Percentiles rank a stretch among this genome's conserved stretches.
phyloP scores from a whole-genome alignment of 1,140 invertebrate genomes.

The Lepidotrigona ventralis region DNA sequence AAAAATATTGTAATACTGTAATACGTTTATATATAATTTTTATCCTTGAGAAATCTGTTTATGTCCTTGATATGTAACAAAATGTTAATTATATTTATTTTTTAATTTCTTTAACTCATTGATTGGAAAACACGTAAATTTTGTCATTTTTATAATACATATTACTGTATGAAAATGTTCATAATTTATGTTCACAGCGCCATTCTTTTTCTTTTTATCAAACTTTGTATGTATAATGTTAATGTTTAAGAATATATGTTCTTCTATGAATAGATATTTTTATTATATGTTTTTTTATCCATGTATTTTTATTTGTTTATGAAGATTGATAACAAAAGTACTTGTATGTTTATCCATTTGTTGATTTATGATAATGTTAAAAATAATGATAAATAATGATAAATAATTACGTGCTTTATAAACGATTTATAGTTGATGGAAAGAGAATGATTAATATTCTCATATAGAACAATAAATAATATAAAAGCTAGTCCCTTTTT shows the following conservation, averaged over 20 bases:
- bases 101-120: neutral
- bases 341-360: slow-evolving; percentile 17
- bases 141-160: slow-evolving; percentile 6
- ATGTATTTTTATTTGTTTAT: slow-evolving; percentile 25
- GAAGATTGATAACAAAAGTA: slow-evolving; percentile 10
- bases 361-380: slow-evolving; percentile 17
- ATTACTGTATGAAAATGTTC: neutral
- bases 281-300: slow-evolving; percentile 17
- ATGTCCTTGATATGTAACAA: neutral
- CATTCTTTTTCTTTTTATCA: slow-evolving; percentile 12
- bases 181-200: neutral
- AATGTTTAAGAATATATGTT: slow-evolving; percentile 29
- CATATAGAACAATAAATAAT: slow-evolving; percentile 35
- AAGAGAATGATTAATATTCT: slow-evolving; percentile 45
- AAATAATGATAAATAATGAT: slow-evolving; percentile 23
- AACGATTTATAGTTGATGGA: slow-evolving; percentile 40
- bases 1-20: neutral
- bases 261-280: slow-evolving; percentile 16
- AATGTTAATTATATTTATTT: neutral
- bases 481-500: slow-evolving; percentile 43
- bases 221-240: slow-evolving; percentile 30
- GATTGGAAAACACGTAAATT: neutral
- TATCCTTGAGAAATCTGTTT: neutral
- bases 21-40: neutral
- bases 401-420: slow-evolving; percentile 40